Conservation (phyloP, 2,888 invertebrate genomes). For the Lobophora halterata region DNA sequence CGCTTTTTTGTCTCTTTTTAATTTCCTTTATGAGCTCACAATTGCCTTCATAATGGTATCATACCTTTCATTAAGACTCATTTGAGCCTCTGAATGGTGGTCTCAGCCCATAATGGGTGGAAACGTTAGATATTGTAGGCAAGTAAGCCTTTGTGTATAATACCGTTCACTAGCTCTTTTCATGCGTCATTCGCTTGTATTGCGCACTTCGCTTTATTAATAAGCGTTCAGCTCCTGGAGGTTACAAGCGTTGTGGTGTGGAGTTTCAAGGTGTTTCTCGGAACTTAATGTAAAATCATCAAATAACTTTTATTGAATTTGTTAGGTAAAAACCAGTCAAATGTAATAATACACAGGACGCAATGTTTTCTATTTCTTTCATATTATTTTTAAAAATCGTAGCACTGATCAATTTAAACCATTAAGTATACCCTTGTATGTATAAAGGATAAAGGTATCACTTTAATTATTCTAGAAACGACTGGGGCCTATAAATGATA, state of each 20-base stretch:
- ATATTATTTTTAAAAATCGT: too few species aligned
- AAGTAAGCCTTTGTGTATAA: slow-evolving; percentile 65
- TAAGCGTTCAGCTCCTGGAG: slow-evolving; percentile 46
- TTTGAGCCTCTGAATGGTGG: slow-evolving; percentile 68
- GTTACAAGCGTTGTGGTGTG: slow-evolving; percentile 40
- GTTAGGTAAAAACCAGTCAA: too few species aligned
- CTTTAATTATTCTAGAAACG: too few species aligned
- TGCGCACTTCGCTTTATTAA: slow-evolving; percentile 56
- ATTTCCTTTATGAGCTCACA: slow-evolving; percentile 74
- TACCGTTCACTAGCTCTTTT: slow-evolving; percentile 54
- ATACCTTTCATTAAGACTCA: slow-evolving; percentile 74
- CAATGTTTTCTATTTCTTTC: too few species aligned
- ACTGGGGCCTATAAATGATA: slow-evolving; percentile 10
- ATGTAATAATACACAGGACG: too few species aligned
- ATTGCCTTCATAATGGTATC: slow-evolving; percentile 74
- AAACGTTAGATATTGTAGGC: slow-evolving; percentile 61
- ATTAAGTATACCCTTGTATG: too few species aligned
- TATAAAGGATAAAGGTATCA: too few species aligned
- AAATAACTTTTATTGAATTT: slow-evolving; percentile 1
- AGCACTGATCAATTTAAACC: too few species aligned
- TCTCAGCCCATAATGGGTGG: slow-evolving; percentile 63
- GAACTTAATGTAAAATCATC: neutral
- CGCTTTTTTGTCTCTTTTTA: slow-evolving; percentile 64
- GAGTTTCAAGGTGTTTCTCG: slow-evolving; percentile 15
- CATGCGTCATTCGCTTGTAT: slow-evolving; percentile 53